phyloP scores from a whole-genome alignment of 2,888 invertebrate species.

The Odontocerum albicorne region DNA sequence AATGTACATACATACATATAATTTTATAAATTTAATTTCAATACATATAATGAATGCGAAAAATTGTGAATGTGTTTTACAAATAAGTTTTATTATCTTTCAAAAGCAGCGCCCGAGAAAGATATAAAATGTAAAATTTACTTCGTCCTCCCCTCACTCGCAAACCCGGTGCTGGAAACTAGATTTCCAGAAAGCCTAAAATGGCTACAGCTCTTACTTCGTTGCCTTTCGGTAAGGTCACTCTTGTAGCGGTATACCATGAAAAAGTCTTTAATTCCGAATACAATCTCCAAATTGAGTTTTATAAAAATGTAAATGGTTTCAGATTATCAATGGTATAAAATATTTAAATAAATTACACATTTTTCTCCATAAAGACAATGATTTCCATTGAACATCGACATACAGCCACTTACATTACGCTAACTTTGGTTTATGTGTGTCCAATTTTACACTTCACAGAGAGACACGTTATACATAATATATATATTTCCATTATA shows the following conservation, averaged over 20 bases:
- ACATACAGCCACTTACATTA: conserved; percentile 15
- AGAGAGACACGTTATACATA: conserved; percentile 13
- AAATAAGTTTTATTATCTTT: too few species aligned
- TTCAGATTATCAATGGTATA: background rate
- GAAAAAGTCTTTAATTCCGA: conserved; percentile 14
- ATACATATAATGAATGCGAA: too few species aligned
- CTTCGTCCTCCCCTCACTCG: too few species aligned
- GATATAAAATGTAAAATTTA: too few species aligned
- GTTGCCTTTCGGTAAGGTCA: conserved; percentile 33
- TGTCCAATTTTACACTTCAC: background rate
- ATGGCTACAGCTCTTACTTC: conserved; percentile 21
- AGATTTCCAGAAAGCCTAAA: too few species aligned
- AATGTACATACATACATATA: too few species aligned
- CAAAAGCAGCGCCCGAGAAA: too few species aligned
- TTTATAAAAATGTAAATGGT: background rate
- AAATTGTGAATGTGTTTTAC: too few species aligned
- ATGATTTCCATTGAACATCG: conserved; percentile 9
- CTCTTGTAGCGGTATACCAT: conserved; percentile 23
- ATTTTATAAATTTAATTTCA: too few species aligned
- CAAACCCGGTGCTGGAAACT: too few species aligned
- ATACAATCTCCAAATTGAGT: too few species aligned
- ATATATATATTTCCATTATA: too few species aligned
- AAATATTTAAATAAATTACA: background rate
- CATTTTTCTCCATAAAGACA: conserved; percentile 10
- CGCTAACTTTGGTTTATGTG: conserved; percentile 25